Conservation (phyloP, 2,888 invertebrate species). For the Polyommatus iphigenia region DNA sequence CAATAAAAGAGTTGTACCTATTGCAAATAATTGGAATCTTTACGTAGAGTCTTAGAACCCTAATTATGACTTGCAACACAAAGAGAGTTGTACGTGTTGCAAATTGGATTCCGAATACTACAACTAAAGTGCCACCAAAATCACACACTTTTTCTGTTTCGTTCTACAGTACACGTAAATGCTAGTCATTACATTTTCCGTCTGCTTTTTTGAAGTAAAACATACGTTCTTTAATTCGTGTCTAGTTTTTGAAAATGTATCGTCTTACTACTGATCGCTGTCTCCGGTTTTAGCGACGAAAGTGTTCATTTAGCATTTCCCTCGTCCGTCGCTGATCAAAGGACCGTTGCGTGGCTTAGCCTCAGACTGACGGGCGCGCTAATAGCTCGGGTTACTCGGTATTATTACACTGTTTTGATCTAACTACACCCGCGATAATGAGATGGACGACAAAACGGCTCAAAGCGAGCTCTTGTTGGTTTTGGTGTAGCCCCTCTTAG, state of each 20-base stretch:
- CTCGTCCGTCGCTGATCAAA: slow-evolving; percentile 62
- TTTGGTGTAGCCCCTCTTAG: background rate
- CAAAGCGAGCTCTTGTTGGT: background rate
- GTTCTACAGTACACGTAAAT: too few species aligned
- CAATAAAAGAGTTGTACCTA: too few species aligned
- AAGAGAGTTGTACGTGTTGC: too few species aligned
- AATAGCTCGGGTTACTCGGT: slow-evolving; percentile 65
- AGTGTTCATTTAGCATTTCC: slow-evolving; percentile 59
- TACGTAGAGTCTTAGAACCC: background rate
- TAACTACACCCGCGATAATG: slow-evolving; percentile 14
- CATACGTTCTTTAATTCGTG: too few species aligned
- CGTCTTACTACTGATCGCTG: slow-evolving; percentile 56
- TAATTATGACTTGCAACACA: too few species aligned
- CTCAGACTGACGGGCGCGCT: slow-evolving; percentile 64
- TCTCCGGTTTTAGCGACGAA: slow-evolving; percentile 61
- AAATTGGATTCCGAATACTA: too few species aligned
- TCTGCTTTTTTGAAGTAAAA: too few species aligned
- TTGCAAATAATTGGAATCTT: too few species aligned
- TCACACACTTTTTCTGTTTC: too few species aligned
- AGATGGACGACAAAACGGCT: background rate
- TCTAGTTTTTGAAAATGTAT: background rate
- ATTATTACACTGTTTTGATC: slow-evolving; percentile 36
- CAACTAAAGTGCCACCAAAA: too few species aligned
- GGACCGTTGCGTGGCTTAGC: slow-evolving; percentile 53
- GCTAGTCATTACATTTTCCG: too few species aligned